Percentiles rank a stretch among this genome's conserved stretches.
Evolutionary conservation across 1,140 invertebrate genomes (phyloP).

Genomic region (Listronotus oregonensis): DNA sequence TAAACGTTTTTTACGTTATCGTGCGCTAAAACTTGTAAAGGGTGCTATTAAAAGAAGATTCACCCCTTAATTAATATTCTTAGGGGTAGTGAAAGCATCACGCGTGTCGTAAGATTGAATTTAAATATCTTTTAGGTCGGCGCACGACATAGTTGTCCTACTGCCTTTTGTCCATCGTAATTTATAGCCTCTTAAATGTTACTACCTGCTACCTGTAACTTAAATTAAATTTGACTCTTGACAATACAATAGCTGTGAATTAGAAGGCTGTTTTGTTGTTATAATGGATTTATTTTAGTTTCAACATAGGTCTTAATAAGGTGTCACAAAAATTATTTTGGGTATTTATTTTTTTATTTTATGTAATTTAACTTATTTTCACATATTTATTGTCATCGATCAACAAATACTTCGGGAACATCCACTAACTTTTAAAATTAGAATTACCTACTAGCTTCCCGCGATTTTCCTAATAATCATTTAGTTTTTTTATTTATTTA

Average conservation of each 20-base stretch:
- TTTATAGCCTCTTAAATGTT: constrained; percentile 21
- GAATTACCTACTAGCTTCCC: too few relatives aligned
- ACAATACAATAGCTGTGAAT: constrained; percentile 7
- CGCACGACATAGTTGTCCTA: constrained; percentile 11
- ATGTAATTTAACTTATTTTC: too few relatives aligned
- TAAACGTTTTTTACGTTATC: not conserved
- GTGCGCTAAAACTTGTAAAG: not conserved
- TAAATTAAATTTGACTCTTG: constrained; percentile 5
- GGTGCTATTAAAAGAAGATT: constrained; percentile 43
- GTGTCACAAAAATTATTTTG: too few relatives aligned
- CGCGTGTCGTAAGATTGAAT: constrained; percentile 19
- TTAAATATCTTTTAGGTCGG: constrained; percentile 15
- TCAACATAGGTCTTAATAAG: too few relatives aligned
- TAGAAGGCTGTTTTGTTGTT: too few relatives aligned
- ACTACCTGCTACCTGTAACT: constrained; percentile 14
- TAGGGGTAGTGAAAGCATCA: constrained; percentile 2
- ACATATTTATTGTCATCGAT: too few relatives aligned
- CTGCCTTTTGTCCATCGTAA: constrained; percentile 26
- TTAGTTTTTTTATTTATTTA: too few relatives aligned
- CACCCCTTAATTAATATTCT: constrained; percentile 27
- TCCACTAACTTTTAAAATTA: too few relatives aligned
- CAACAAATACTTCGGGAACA: too few relatives aligned
- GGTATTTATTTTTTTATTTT: too few relatives aligned
- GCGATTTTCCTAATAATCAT: too few relatives aligned
- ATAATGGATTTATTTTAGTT: too few relatives aligned